A percentile compares a stretch with the other conserved stretches of the same genome.
These are phyloP conservation scores for Serilophus lunatus DNA, from an alignment of 2,113 vertebrate species.

Conservation along the genomic window DNA sequence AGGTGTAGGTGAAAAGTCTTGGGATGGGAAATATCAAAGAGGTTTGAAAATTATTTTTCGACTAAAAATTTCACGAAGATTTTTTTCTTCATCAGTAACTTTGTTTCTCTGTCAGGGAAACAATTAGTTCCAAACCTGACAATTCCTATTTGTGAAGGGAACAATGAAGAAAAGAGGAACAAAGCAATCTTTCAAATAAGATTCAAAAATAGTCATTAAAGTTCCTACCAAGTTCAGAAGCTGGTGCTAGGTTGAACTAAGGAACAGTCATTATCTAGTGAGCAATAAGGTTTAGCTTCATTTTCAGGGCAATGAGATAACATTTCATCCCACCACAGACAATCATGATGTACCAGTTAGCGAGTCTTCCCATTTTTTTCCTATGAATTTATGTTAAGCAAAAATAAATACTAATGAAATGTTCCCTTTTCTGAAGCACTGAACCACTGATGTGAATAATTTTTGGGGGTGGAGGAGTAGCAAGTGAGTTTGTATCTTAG, in stretches of 20 bases:
- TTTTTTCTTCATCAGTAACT: neutral
- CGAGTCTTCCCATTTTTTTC: neutral
- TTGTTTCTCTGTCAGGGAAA: neutral
- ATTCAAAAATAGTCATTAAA: neutral
- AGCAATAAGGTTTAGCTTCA: neutral
- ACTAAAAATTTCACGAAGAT: neutral
- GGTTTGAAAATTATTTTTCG: neutral
- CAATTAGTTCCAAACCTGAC: neutral
- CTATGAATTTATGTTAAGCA: neutral
- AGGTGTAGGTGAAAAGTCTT: neutral
- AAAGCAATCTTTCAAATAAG: neutral
- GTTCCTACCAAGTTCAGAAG: neutral
- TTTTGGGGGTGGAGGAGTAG: neutral
- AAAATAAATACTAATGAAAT: slow-evolving; percentile 7
- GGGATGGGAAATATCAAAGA: neutral
- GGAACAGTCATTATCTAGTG: neutral
- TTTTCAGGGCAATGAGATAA: neutral
- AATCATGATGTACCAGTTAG: neutral
- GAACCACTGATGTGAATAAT: neutral
- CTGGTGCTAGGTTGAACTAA: neutral
- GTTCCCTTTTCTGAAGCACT: neutral
- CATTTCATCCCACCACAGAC: neutral
- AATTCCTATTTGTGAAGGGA: neutral
- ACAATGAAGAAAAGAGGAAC: neutral
- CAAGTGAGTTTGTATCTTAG: neutral